Percentiles rank a stretch among this genome's conserved stretches.
These are phyloP conservation scores for Heliothis peltigera DNA, from an alignment of 2,888 invertebrate species.

Conservation along the genomic window DNA sequence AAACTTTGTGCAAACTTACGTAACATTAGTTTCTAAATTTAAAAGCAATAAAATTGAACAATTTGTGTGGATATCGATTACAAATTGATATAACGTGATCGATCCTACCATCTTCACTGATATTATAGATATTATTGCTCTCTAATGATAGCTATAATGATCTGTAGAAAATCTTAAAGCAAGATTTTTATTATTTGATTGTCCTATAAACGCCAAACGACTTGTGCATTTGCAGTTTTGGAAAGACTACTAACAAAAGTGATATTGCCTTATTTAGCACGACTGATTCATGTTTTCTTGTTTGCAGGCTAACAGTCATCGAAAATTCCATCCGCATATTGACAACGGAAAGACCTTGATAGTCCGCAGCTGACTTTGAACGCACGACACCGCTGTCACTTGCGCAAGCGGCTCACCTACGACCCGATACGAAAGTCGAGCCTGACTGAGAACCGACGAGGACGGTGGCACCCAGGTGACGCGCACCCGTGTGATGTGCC, in stretches of 20 bases:
- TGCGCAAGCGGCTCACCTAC: slow-evolving; percentile 66
- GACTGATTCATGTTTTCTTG: slow-evolving; percentile 64
- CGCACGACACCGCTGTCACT: slow-evolving; percentile 67
- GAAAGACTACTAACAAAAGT: slow-evolving; percentile 18
- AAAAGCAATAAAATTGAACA: slow-evolving; percentile 48
- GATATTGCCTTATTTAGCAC: slow-evolving; percentile 51
- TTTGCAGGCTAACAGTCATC: slow-evolving; percentile 81
- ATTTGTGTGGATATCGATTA: slow-evolving; percentile 52
- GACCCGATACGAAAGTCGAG: slow-evolving; percentile 62
- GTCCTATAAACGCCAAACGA: slow-evolving; percentile 29
- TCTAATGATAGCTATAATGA: slow-evolving; percentile 41
- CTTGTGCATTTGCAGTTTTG: slow-evolving; percentile 11
- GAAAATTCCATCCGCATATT: slow-evolving; percentile 67
- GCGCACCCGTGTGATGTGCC: slow-evolving; percentile 85
- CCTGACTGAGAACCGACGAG: slow-evolving; percentile 50
- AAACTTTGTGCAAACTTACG: slow-evolving; percentile 44
- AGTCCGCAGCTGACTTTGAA: slow-evolving; percentile 70
- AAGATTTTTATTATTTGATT: slow-evolving; percentile 25
- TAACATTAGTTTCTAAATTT: slow-evolving; percentile 56
- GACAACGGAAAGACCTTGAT: slow-evolving; percentile 68
- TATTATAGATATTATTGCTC: slow-evolving; percentile 39
- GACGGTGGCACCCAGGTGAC: slow-evolving; percentile 57
- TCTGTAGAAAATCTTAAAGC: slow-evolving; percentile 38
- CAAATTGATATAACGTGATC: slow-evolving; percentile 59
- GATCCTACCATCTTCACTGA: slow-evolving; percentile 38